Evolutionary conservation across 2,113 vertebrate genomes (phyloP).

Genomic region (Zonotrichia leucophrys): DNA sequence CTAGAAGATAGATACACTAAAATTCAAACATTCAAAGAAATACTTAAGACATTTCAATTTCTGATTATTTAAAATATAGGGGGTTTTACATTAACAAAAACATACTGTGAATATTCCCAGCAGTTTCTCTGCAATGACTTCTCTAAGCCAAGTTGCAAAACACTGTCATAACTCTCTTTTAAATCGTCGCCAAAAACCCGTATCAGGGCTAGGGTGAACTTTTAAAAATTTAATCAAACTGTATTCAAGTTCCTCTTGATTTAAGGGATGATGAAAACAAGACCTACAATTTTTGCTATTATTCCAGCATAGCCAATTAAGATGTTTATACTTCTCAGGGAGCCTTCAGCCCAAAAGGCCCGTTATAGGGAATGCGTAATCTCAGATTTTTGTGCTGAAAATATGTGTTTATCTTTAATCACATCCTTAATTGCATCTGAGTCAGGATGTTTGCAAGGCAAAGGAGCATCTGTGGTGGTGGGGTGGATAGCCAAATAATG

Average conservation of each 20-base stretch:
- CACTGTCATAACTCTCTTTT: neutral
- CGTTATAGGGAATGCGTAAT: neutral
- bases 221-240: neutral
- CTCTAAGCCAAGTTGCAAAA: neutral
- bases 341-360: neutral
- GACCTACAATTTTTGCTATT: neutral
- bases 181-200: accelerated
- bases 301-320: neutral
- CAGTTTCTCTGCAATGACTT: neutral
- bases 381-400: neutral
- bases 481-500: neutral
- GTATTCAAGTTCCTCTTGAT: neutral
- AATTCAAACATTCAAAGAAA: neutral
- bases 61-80: neutral
- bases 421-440: neutral
- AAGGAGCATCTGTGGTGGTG: neutral
- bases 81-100: neutral
- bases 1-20: neutral
- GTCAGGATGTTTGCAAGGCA: neutral
- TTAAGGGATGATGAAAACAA: neutral
- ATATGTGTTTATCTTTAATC: neutral
- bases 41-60: neutral
- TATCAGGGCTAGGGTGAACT: neutral
- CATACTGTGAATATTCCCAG: neutral
- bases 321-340: neutral